Conservation (phyloP, 2,797 vertebrate species). For the Anas flavirostris region DNA sequence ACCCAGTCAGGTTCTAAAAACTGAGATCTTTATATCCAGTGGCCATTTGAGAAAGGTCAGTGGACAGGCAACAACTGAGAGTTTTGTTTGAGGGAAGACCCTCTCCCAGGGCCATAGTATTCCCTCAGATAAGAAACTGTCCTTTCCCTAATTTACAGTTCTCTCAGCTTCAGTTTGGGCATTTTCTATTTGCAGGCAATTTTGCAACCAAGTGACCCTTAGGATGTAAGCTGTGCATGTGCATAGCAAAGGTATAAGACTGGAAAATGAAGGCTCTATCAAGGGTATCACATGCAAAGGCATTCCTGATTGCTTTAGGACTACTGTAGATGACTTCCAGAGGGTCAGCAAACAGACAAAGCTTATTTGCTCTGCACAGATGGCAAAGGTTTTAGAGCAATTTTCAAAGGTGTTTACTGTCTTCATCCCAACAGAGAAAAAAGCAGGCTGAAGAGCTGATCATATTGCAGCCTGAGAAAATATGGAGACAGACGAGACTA, state of each 20-base stretch:
- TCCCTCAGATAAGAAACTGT: neutral
- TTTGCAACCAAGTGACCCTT: neutral
- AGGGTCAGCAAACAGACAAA: neutral
- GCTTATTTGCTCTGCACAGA: neutral
- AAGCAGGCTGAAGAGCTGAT: neutral
- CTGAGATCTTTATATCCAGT: neutral
- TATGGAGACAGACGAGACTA: neutral
- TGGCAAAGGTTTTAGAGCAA: neutral
- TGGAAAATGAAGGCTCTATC: neutral
- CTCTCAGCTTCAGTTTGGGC: neutral
- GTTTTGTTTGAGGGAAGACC: neutral
- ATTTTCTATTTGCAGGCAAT: neutral
- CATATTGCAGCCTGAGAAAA: neutral
- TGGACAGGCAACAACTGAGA: neutral
- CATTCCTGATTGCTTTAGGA: neutral
- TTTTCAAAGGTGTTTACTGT: neutral
- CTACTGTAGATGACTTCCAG: fast-evolving
- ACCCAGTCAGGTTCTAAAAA: neutral
- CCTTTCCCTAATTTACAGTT: neutral
- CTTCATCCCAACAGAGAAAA: neutral
- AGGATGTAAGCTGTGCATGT: fast-evolving
- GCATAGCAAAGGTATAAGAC: neutral
- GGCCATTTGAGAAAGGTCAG: neutral
- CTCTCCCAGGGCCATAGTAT: neutral
- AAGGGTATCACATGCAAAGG: neutral